Conservation (phyloP, 1,140 invertebrate genomes). For the Zaprionus ornatus region DNA sequence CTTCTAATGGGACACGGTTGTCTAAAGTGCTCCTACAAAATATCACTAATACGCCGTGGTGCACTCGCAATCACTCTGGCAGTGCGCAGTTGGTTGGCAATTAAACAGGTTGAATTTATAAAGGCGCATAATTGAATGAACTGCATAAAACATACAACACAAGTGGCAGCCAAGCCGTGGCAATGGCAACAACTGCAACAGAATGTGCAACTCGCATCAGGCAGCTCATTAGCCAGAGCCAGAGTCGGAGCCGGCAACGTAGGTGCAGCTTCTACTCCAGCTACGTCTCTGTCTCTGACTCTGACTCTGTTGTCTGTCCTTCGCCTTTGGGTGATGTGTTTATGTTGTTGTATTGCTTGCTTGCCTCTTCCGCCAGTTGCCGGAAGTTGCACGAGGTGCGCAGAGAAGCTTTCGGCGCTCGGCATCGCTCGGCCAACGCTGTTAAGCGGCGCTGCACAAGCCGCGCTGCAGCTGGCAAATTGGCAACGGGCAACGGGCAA, state of each 20-base stretch:
- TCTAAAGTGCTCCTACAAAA: not conserved
- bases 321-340: conserved; percentile 24
- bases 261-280: not conserved
- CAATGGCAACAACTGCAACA: conserved; percentile 9
- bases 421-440: conserved; percentile 21
- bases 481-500: conserved; percentile 28
- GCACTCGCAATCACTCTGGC: not conserved
- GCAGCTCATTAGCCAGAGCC: conserved; percentile 35
- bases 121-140: conserved; percentile 18
- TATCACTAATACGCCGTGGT: conserved; percentile 21
- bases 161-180: not conserved
- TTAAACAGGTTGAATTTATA: conserved; percentile 1
- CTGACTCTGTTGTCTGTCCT: conserved; percentile 26
- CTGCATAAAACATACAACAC: conserved; percentile 12
- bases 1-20: not conserved
- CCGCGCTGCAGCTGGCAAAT: conserved; percentile 34
- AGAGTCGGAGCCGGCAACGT: not conserved
- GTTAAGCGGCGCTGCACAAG: conserved; percentile 27
- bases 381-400: conserved; percentile 51
- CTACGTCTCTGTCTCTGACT: not conserved
- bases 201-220: not conserved
- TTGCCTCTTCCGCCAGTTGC: conserved; percentile 44
- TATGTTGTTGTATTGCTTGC: conserved; percentile 12
- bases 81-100: not conserved
- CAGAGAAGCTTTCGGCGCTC: conserved; percentile 49